Base-by-base conservation (phyloP, 2,888 invertebrate genomes). In the Spilosoma lubricipeda region DNA sequence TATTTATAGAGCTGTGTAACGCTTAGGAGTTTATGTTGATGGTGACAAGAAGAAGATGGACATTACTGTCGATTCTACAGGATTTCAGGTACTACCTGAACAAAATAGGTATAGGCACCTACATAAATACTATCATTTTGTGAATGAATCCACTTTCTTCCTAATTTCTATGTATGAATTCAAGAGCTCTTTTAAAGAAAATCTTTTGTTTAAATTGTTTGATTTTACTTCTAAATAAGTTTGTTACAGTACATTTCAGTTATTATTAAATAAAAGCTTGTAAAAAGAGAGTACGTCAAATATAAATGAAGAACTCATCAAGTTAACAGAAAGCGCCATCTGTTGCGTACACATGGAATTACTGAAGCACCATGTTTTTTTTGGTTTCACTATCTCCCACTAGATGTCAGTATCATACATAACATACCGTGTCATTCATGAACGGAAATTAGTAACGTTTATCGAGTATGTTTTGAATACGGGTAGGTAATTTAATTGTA, bases 1-100 rank as follows among this genome's bases (percentile, higher is more conserved):
- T 73, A 76, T 75, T 72, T 68, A 70, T 70, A 73, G 70, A 30
- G 63, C 30, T 63, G 63, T 7, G 27, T 42, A 64, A 42, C 5
- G 20, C 63, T 45, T 23, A 52, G 48, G 27, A 65, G 23, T 52
- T 30, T n/a, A 13, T 59, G 18, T 18, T 18, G 18, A 63, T 30
- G 63, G 18, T 63, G 30, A 30, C 63, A 30, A 63, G 59, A 63
- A 30, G 18, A 30, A 63, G 8, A 63, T 63, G 30, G 30, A 63
- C 18, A 30, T 18, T 30, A 18, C 18, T 30, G n/a, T n/a, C 23
- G n/a, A 52, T 23, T 4, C 1, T 27, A 8, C 30, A 63, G 30
- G 30, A 3, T 27, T 15, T 30, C 5, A 3, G n/a, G n/a, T 30
- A 4, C 27, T 63, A 27, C 27, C 67, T 67, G 2, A 39, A 39